Percentiles rank a stretch among this genome's conserved stretches.
Conservation (phyloP, 2,113 vertebrate genomes). For the Oreochromis tanganicae region DNA sequence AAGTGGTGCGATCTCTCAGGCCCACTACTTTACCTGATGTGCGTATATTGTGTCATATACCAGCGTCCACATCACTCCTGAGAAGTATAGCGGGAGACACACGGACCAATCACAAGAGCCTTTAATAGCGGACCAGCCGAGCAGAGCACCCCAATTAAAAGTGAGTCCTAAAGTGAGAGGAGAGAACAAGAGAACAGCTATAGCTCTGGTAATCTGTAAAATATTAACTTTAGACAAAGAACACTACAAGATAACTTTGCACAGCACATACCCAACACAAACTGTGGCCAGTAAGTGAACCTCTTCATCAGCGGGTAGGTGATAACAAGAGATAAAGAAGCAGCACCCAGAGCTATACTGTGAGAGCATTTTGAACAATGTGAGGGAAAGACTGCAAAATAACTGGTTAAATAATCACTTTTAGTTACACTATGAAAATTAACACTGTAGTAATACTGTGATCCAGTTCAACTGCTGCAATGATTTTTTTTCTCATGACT, state of each 20-base stretch:
- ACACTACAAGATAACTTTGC: not conserved
- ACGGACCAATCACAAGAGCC: constrained; percentile 88
- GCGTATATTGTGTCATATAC: constrained; percentile 96
- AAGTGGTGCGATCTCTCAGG: not conserved
- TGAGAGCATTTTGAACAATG: not conserved
- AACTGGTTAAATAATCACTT: not conserved
- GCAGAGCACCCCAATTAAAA: constrained; percentile 93
- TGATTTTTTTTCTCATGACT: not conserved
- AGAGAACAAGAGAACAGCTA: not conserved
- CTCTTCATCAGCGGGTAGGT: constrained; percentile 95
- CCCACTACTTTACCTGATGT: constrained; percentile 82
- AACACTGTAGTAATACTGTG: not conserved
- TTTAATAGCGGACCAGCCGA: constrained; percentile 89
- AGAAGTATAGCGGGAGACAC: constrained; percentile 90
- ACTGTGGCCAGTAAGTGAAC: constrained; percentile 92
- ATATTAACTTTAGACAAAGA: not conserved
- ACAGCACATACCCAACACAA: constrained; percentile 78
- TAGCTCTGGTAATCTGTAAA: not conserved
- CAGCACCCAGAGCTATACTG: constrained; percentile 85
- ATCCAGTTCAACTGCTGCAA: not conserved
- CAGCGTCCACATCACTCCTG: constrained; percentile 92
- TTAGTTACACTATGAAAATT: not conserved
- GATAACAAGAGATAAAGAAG: constrained; percentile 85
- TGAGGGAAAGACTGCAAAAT: not conserved
- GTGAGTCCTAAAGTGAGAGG: constrained; percentile 76